A percentile compares a stretch with the other conserved stretches of the same genome.
These are phyloP conservation scores for Hedya salicella DNA, from an alignment of 2,888 invertebrate genomes.

Conservation along the genomic window DNA sequence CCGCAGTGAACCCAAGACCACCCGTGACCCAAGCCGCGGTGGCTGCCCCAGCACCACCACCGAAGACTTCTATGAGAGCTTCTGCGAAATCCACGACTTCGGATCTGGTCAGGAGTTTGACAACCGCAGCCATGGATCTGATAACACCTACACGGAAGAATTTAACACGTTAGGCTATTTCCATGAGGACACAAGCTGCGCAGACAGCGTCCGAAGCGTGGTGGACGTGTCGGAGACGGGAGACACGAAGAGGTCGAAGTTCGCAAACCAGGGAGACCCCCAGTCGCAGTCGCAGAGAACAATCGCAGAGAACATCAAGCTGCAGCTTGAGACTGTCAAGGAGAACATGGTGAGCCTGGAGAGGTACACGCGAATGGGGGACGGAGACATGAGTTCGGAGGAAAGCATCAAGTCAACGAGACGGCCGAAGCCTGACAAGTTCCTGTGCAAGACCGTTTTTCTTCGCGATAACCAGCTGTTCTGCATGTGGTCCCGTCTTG, in stretches of 20 bases:
- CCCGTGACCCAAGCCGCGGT: slow-evolving; percentile 42
- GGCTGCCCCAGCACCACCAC: slow-evolving; percentile 55
- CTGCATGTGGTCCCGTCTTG: slow-evolving; percentile 70
- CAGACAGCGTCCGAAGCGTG: slow-evolving; percentile 58
- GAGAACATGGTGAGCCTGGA: slow-evolving; percentile 65
- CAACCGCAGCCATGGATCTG: slow-evolving; percentile 51
- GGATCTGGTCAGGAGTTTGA: slow-evolving; percentile 47
- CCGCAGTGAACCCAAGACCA: slow-evolving; percentile 26
- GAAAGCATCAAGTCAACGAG: slow-evolving; percentile 42
- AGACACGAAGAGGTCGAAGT: background rate
- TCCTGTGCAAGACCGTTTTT: slow-evolving; percentile 47
- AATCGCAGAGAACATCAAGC: slow-evolving; percentile 61
- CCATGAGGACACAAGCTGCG: slow-evolving; percentile 53
- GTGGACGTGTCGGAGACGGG: slow-evolving; percentile 55
- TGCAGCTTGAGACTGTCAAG: slow-evolving; percentile 64
- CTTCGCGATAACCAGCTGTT: slow-evolving; percentile 56
- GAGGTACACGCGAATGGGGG: slow-evolving; percentile 55
- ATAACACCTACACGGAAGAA: slow-evolving; percentile 54
- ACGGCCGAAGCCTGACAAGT: slow-evolving; percentile 34
- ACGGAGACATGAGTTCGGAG: slow-evolving; percentile 52
- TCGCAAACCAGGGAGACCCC: slow-evolving; percentile 50
- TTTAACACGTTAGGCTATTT: slow-evolving; percentile 53
- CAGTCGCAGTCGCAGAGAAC: slow-evolving; percentile 54
- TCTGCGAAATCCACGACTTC: slow-evolving; percentile 60
- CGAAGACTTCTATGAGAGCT: slow-evolving; percentile 68